These are phyloP conservation scores for Maconellicoccus hirsutus DNA, from an alignment of 1,140 invertebrate species.

Conservation along the genomic window DNA sequence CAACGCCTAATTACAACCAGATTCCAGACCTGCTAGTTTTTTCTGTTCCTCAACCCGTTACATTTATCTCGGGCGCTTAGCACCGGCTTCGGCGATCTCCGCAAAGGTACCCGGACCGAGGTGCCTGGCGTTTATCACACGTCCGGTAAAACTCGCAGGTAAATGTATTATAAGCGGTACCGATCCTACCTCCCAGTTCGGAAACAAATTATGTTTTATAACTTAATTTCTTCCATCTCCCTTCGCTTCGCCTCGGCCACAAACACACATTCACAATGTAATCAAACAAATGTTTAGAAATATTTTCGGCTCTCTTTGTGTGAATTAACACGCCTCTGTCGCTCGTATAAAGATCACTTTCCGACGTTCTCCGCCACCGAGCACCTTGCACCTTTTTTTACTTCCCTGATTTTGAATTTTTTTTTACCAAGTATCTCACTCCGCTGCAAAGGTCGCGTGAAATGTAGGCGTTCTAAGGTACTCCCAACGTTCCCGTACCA, in stretches of 20 bases:
- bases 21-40: background rate
- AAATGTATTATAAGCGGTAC: conserved; percentile 12
- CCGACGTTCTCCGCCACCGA: too few species aligned
- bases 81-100: too few species aligned
- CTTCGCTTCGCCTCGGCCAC: background rate
- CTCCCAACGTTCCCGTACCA: too few species aligned
- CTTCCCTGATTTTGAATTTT: too few species aligned
- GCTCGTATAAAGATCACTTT: conserved; percentile 14
- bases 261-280: conserved; percentile 20
- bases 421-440: too few species aligned
- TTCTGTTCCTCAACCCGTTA: too few species aligned
- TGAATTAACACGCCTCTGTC: conserved; percentile 21
- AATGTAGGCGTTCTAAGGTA: too few species aligned
- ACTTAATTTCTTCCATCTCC: conserved; percentile 5
- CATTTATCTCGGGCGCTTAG: too few species aligned
- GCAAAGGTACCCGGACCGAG: too few species aligned
- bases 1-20: conserved; percentile 19
- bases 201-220: conserved; percentile 21
- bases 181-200: conserved; percentile 19
- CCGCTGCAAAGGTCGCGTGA: too few species aligned
- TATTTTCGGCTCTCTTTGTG: conserved; percentile 20
- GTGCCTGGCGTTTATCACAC: background rate
- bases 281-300: conserved; percentile 22
- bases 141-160: conserved; percentile 7
- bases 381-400: background rate